Base-by-base conservation (phyloP, 2,888 invertebrate genomes). In the Heliothis peltigera region DNA sequence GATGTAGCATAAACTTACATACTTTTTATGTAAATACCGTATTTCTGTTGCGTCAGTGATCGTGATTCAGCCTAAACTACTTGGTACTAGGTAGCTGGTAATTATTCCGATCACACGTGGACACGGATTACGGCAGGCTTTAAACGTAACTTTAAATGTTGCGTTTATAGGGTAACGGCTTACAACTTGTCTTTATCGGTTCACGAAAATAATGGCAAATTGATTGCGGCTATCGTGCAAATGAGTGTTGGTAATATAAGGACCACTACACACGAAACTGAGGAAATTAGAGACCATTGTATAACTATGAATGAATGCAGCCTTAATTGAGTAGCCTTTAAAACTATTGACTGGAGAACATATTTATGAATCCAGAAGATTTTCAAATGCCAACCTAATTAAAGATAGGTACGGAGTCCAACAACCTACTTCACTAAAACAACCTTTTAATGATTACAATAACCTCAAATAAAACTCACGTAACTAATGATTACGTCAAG, bases 71-170 rank as follows among this genome's bases (percentile, higher is more conserved):
- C 86, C 81, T 83, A 85, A 88, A 83, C 85, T 84, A 82, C 85
- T 89, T 82, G 53, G 81, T 72, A 77, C 79, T 79, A 77, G 79
- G 82, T 81, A 82, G 81, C 86, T 84, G 79, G 90, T 90, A 92
- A 92, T 92, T 93, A 94, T 94, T 94, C 93, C 80, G 85, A 90
- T 88, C 92, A 92, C 92, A 94, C 92, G 92, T 92, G 93, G 90
- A 90, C 88, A 89, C 87, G 85, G 85, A 90, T 92, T 92, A 92
- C 89, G 87, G 82, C 82, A 84, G 89, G 89, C 87, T 87, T 91
- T 88, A 89, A 89, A 89, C 65, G 78, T 73, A 91, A 89, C 85
- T 87, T 84, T 87, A 87, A 86, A 87, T 44, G 75, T 68, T 72
- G 47, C 79, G 87, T 92, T 91, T 91, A 91, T 92, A 90, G 92